Evolutionary conservation across 2,888 invertebrate genomes (phyloP).

Genomic region (Aleiodes alternator): DNA sequence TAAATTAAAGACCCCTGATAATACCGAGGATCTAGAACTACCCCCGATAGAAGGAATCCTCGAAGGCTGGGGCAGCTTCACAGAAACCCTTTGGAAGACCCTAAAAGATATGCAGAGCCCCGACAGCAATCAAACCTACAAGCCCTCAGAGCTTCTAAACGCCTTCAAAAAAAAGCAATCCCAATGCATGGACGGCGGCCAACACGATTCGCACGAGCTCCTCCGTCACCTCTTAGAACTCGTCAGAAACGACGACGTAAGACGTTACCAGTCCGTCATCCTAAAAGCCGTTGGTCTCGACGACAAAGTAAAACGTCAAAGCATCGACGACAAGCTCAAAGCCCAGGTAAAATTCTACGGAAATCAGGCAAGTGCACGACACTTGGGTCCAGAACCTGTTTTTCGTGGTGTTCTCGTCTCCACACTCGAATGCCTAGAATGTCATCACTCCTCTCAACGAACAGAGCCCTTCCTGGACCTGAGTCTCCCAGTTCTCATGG

Average conservation of each 20-base stretch:
- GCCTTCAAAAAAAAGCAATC: constrained; percentile 83
- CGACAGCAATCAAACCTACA: constrained; percentile 81
- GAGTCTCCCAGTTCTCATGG: constrained; percentile 90
- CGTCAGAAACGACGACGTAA: constrained; percentile 83
- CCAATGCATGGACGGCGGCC: constrained; percentile 94
- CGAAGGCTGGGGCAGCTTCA: constrained; percentile 83
- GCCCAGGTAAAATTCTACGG: constrained; percentile 89
- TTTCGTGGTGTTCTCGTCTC: constrained; percentile 96
- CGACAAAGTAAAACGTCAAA: constrained; percentile 85
- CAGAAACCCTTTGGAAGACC: constrained; percentile 82
- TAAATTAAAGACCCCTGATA: constrained; percentile 76
- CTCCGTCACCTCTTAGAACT: constrained; percentile 93
- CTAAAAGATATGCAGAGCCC: constrained; percentile 82
- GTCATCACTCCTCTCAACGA: constrained; percentile 89
- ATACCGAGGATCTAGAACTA: constrained; percentile 49
- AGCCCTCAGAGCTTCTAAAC: constrained; percentile 81
- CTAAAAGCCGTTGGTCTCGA: constrained; percentile 85
- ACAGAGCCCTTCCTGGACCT: constrained; percentile 96
- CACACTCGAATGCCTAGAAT: constrained; percentile 91
- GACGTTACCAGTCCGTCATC: constrained; percentile 90
- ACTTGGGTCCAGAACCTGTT: constrained; percentile 90
- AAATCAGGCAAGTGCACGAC: constrained; percentile 86
- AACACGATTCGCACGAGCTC: constrained; percentile 98
- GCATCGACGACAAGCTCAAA: constrained; percentile 85
- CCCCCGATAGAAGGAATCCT: constrained; percentile 82